A percentile compares a stretch with the other conserved stretches of the same genome.
phyloP scores from a whole-genome alignment of 2,797 vertebrate species.

The Catharus ustulatus region DNA sequence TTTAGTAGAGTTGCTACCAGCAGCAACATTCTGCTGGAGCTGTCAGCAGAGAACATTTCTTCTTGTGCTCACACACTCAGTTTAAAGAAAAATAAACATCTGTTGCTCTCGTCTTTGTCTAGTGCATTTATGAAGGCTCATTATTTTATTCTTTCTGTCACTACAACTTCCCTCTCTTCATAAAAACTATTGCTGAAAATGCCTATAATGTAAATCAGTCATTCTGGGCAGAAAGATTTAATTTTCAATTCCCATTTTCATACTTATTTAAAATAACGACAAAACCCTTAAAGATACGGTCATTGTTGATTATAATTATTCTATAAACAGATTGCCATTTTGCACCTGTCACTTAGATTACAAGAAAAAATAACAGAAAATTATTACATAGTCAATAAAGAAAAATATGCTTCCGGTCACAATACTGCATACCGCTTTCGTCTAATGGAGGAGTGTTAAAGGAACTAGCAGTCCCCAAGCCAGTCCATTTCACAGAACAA shows the following conservation, averaged over 20 bases:
- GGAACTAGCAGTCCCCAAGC: not conserved
- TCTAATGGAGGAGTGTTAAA: not conserved
- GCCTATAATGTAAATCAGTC: not conserved
- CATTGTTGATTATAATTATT: conserved; percentile 30
- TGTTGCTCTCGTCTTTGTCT: not conserved
- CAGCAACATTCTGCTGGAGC: not conserved
- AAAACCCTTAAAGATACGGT: not conserved
- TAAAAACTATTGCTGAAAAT: not conserved
- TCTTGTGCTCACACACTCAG: not conserved
- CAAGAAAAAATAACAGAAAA: not conserved
- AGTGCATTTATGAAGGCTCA: not conserved
- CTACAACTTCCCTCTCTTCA: not conserved
- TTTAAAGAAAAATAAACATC: not conserved
- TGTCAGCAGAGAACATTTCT: not conserved
- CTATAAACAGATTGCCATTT: conserved; percentile 22
- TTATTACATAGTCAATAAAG: not conserved
- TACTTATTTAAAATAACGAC: conserved; percentile 1
- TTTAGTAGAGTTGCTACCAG: not conserved
- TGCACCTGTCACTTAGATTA: conserved; percentile 5
- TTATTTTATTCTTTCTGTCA: not conserved
- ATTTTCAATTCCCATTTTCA: conserved; percentile 37
- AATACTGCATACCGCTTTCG: conserved; percentile 18
- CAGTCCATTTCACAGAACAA: conserved; percentile 2
- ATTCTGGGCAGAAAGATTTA: conserved; percentile 3
- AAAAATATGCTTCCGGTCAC: conserved; percentile 15